These are phyloP conservation scores for Leistus spinibarbis DNA, from an alignment of 2,888 invertebrate species.

Conservation along the genomic window DNA sequence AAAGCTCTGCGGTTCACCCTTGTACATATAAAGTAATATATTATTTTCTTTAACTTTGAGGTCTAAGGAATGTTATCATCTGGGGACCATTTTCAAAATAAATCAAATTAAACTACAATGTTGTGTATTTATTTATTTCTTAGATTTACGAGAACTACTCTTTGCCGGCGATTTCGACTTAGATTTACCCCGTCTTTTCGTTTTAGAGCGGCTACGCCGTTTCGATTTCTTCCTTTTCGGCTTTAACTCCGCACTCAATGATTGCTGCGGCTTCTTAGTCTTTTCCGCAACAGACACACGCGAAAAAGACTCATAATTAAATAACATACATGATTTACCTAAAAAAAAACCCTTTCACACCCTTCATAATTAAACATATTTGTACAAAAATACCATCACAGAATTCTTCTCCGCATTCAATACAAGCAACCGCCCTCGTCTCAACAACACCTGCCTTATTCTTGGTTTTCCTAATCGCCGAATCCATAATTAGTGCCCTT, in stretches of 20 bases:
- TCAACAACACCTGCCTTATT: constrained; percentile 83
- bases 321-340: constrained; percentile 62
- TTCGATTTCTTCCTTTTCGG: constrained; percentile 50
- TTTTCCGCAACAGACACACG: constrained; percentile 52
- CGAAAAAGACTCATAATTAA: constrained; percentile 64
- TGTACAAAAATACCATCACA: constrained; percentile 66
- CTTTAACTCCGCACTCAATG: constrained; percentile 46
- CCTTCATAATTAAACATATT: not conserved
- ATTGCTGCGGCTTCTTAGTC: constrained; percentile 48
- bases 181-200: constrained; percentile 43
- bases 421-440: constrained; percentile 74
- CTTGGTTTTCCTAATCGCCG: constrained; percentile 76
- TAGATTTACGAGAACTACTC: constrained; percentile 39
- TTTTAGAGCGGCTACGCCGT: constrained; percentile 51
- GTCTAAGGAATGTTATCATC: constrained; percentile 52
- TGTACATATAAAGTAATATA: constrained; percentile 42
- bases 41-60: constrained; percentile 45
- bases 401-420: constrained; percentile 85
- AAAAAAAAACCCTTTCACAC: constrained; percentile 41
- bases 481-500: constrained; percentile 67
- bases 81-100: constrained; percentile 49
- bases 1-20: constrained; percentile 27
- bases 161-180: constrained; percentile 49
- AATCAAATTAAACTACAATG: constrained; percentile 47
- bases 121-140: constrained; percentile 43